Evolutionary conservation across 1,140 invertebrate species (phyloP).

Genomic region (Epicauta chinensis): DNA sequence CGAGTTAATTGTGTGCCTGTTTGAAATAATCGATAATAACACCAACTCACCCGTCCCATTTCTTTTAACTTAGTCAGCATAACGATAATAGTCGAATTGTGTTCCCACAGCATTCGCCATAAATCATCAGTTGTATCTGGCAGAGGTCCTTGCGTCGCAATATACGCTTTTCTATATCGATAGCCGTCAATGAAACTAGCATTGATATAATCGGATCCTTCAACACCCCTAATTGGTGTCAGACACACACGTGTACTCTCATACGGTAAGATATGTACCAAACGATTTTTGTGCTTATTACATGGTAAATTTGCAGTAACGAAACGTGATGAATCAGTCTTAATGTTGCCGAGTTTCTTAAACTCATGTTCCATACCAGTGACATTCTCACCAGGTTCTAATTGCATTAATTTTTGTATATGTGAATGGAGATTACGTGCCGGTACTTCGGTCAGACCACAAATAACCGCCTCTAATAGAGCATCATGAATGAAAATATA

Average conservation of each 20-base stretch:
- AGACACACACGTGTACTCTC: constrained; percentile 93
- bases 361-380: constrained; percentile 98
- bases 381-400: constrained; percentile 74
- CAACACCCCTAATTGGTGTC: constrained; percentile 81
- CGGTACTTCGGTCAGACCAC: constrained; percentile 90
- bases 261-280: constrained; percentile 96
- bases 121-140: constrained; percentile 96
- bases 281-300: constrained; percentile 97
- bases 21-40: not conserved
- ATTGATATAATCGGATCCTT: constrained; percentile 99
- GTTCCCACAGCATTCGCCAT: constrained; percentile 99
- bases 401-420: constrained; percentile 85
- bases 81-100: constrained; percentile 98
- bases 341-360: constrained; percentile 93
- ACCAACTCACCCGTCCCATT: constrained; percentile 79
- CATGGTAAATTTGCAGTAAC: constrained; percentile 92
- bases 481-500: constrained; percentile 99
- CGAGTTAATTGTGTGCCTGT: not conserved
- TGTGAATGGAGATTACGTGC: constrained; percentile 88
- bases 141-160: constrained; percentile 96
- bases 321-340: constrained; percentile 89
- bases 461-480: constrained; percentile 90
- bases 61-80: constrained; percentile 98
- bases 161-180: constrained; percentile 85
- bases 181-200: constrained; percentile 97